Evolutionary conservation across 2,113 vertebrate species (phyloP), one percentile per base, ranked within the genome.

Genomic region (Plectropomus leopardus): DNA sequence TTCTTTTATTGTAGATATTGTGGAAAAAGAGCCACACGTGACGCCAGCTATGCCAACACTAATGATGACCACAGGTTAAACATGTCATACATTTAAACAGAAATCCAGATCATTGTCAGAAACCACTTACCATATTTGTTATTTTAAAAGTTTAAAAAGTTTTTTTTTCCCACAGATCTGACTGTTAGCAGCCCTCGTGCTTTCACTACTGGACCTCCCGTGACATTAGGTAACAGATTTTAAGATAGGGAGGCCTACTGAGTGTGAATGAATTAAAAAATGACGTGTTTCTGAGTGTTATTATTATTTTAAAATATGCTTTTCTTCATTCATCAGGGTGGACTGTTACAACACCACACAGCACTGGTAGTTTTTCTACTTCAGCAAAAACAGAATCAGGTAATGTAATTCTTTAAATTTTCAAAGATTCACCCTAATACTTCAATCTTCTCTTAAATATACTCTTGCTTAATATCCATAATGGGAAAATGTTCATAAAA

Each of bases 1-100:
- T 77, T 16, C 7, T 50, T 51, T 61, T 19, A 8, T 19, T 58
- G 16, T 51, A 78, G 75, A 60, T 60, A 17, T 17, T 60, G 23
- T 44, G 44, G 14, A 16, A 50, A 60, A 0, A 24, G 57, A 70
- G 21, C 34, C 66, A 24, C 19, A 0, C 15, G 30, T 1, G 4
- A 15, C 10, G 1, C 6, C 1, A 2, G 16, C 15, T 7, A 30
- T 8, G 1, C 3, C n/a, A 1, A 2, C 8, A 36, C 17, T 13
- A 1, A 36, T 16, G 1, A 5, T 4, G 14, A 40, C 50, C 23
- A 26, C 59, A 72, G 77, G 77, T 79, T 57, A 0, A 11, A 48
- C 34, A 26, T 13, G n/a, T 34, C 13, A 23, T 47, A 10, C 16
- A 57, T 30, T 28, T 10, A 6, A 6, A 72, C 13, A n/a, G 2